phyloP scores from a whole-genome alignment of 2,797 vertebrate genomes.

The Poliocrania exsul region DNA sequence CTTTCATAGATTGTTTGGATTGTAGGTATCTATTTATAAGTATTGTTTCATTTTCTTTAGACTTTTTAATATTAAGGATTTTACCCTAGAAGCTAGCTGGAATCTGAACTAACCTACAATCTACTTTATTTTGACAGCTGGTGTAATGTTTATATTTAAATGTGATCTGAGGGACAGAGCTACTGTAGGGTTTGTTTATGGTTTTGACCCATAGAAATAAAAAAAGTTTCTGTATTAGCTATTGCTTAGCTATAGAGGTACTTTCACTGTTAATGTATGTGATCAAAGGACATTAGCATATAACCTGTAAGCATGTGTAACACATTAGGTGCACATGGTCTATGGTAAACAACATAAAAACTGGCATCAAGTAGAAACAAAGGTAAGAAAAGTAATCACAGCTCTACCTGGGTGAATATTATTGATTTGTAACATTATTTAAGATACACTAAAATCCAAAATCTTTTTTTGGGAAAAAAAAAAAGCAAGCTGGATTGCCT shows the following conservation, averaged over 20 bases:
- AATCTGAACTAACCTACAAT: background rate
- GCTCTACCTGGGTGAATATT: background rate
- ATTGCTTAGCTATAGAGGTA: background rate
- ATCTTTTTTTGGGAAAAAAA: no score
- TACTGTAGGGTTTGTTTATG: background rate
- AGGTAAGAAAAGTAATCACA: background rate
- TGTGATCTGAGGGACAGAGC: background rate
- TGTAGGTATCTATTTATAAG: background rate
- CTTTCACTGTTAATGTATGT: background rate
- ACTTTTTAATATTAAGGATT: background rate
- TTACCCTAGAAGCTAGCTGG: background rate
- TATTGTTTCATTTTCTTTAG: background rate
- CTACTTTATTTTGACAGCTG: background rate
- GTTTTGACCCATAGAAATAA: background rate
- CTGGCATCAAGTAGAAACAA: background rate
- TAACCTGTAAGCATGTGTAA: background rate
- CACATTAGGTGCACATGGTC: background rate
- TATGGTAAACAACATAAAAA: background rate
- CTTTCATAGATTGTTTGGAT: background rate
- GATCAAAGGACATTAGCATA: background rate
- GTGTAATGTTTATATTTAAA: background rate
- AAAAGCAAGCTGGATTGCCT: background rate
- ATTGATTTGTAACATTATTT: background rate
- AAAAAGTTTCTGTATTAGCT: background rate
- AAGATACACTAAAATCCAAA: background rate